phyloP scores from a whole-genome alignment of 2,888 invertebrate species.

The Ecdyonurus torrentis region DNA sequence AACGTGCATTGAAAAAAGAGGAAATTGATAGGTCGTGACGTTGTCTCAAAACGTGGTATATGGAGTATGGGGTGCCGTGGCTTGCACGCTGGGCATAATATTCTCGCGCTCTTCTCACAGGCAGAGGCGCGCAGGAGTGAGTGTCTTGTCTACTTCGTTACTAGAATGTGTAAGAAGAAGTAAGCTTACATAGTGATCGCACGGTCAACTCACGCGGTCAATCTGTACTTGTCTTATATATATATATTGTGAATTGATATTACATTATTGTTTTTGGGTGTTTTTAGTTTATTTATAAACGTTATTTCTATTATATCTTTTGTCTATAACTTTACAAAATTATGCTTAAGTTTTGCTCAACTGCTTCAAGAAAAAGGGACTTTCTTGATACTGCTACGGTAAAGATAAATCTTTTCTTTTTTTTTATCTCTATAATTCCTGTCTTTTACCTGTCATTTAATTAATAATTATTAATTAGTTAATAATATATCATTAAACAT shows the following conservation, averaged over 20 bases:
- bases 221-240: background rate
- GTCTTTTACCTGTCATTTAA: too few species aligned
- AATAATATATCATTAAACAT: too few species aligned
- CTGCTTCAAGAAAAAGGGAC: slow-evolving; percentile 34
- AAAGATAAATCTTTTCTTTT: too few species aligned
- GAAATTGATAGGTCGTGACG: background rate
- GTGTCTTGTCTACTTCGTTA: background rate
- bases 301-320: slow-evolving; percentile 3
- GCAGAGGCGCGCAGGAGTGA: background rate
- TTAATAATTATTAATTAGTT: too few species aligned
- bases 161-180: background rate
- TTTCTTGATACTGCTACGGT: slow-evolving; percentile 26
- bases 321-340: slow-evolving; percentile 13
- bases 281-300: too few species aligned
- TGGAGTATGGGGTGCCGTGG: background rate
- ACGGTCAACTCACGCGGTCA: background rate
- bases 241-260: background rate
- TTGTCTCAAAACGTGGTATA: background rate
- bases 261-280: too few species aligned
- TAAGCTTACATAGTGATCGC: too few species aligned
- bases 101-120: background rate
- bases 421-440: too few species aligned
- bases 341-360: slow-evolving; percentile 45
- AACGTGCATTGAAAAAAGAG: too few species aligned
- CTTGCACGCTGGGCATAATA: too few species aligned